phyloP scores from a whole-genome alignment of 2,797 vertebrate species.

The Enteromius mattozi region DNA sequence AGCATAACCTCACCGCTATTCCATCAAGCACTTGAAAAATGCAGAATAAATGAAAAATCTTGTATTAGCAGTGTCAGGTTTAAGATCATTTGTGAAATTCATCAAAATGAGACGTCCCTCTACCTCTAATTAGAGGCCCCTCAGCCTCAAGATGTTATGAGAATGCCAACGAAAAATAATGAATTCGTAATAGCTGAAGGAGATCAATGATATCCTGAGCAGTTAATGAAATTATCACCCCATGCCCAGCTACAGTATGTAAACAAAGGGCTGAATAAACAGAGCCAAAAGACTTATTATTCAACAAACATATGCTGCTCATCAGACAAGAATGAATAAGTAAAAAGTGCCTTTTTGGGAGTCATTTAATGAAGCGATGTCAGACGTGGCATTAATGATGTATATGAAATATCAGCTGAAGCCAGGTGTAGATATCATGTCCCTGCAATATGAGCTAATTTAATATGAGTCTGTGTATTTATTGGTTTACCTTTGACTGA shows the following conservation, averaged over 20 bases:
- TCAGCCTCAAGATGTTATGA: constrained; percentile 48
- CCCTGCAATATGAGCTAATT: constrained; percentile 4
- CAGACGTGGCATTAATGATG: constrained; percentile 29
- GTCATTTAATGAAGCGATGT: constrained; percentile 27
- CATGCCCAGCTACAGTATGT: constrained; percentile 41
- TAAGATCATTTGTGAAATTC: constrained; percentile 50
- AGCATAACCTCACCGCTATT: constrained; percentile 16
- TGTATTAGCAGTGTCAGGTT: constrained; percentile 38
- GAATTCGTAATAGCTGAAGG: constrained; percentile 52
- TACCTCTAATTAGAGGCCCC: constrained; percentile 58
- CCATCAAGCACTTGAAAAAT: constrained; percentile 40
- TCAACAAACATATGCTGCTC: constrained; percentile 16
- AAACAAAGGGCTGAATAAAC: constrained; percentile 49
- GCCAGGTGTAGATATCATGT: constrained; percentile 11
- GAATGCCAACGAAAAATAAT: constrained; percentile 54
- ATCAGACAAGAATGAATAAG: constrained; percentile 3
- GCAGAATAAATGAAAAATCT: constrained; percentile 36
- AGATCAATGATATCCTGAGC: constrained; percentile 59
- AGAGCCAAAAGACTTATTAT: constrained; percentile 40
- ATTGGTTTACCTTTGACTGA: constrained; percentile 34
- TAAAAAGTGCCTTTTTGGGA: constrained; percentile 33
- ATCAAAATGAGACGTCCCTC: constrained; percentile 46
- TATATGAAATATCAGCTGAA: constrained; percentile 28
- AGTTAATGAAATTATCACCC: constrained; percentile 59
- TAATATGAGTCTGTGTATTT: constrained; percentile 39